Base-by-base conservation (phyloP, 2,113 vertebrate genomes). In the Ictidomys tridecemlineatus region DNA sequence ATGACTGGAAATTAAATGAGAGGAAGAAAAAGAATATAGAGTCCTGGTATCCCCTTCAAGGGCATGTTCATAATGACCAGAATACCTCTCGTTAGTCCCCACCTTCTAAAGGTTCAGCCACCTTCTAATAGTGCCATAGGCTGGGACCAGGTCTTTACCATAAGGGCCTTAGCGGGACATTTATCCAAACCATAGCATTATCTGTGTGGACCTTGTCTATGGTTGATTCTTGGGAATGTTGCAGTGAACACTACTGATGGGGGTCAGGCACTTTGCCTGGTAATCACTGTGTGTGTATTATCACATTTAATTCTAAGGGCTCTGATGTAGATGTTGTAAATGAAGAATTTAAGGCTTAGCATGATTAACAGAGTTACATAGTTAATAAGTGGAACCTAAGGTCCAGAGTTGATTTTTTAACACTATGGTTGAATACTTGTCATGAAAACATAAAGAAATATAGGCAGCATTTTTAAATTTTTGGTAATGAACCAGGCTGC, bases 381-480 rank as follows among this genome's bases (percentile, higher is more conserved):
- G 28, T 16, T 90, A 26, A 77, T 53, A 53, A 58, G 26, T 70
- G 12, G 69, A 63, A 91, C 16, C 30, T 72, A 26, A 77, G 34
- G 22, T 67, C 0, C 24, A 76, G 42, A 83, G n/a, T 26, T 34
- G 2, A 16, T 45, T 65, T 85, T 53, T 37, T 91, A 42, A 78
- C 34, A 76, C 30, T 0, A 0, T 70, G 24, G 24, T 91, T 53
- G 2, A 56, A 37, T 82, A 51, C 51, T 86, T 78, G 11, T 65
- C 69, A 65, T 53, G 70, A 67, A 91, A 93, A 86, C 2, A 61
- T 39, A 58, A 48, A 89, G 56, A 20, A 58, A 20, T 42, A 12
- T 84, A 51, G n/a, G 61, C 76, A 96, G n/a, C 18, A 70, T 63
- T 94, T 82, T 53, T 53, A 76, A 61, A 4, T 83, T 92, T 67